Evolutionary conservation across 92 coral and sea anemone species (phyloP), one percentile per base, ranked within the genome.

Genomic region (Siderastrea radians): DNA sequence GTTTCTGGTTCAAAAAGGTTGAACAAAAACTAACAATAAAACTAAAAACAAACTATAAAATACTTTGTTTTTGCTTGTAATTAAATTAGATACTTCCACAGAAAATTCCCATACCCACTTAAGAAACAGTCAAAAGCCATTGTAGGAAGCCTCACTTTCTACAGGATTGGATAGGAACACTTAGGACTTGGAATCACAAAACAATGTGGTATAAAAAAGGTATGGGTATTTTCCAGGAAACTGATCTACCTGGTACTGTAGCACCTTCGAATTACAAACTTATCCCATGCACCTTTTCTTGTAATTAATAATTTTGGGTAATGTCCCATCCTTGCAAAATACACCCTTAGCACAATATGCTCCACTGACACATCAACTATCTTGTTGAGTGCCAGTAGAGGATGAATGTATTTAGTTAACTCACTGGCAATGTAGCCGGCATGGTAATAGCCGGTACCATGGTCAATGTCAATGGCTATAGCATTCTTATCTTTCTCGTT

Each of bases 371-470:
- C 68, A 51, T 79, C 69, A 0, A 77, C 45, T 47, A 91, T 70
- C 51, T 82, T 77, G 69, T 70, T 69, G 17, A 69, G 53, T 17
- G 45, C 55, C 4, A 87, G 43, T 12, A 83, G 81, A 11, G 46
- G 80, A 47, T 91, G 91, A 38, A 88, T 64, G 66, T 87, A 83
- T n/a, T 43, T 72, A 10, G 94, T 88, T 7, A 83, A 70, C 51
- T 87, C 90, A 52, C 72, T 82, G 26, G 94, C 87, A 82, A 91
- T 91, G 60, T 91, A 91, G 15, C 91, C 94, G 45, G 77, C 84
- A 3, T 44, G 63, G 44, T 46, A 57, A 82, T 68, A 91, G n/a
- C 86, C 91, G 4, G 72, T 75, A 1, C 85, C 84, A 64, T 87
- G 84, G 66, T 91, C 80, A 3, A 91, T 48, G 53, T 83, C 78